Conservation (phyloP, 2,113 vertebrate species). For the Psilopsiagon aurifrons region DNA sequence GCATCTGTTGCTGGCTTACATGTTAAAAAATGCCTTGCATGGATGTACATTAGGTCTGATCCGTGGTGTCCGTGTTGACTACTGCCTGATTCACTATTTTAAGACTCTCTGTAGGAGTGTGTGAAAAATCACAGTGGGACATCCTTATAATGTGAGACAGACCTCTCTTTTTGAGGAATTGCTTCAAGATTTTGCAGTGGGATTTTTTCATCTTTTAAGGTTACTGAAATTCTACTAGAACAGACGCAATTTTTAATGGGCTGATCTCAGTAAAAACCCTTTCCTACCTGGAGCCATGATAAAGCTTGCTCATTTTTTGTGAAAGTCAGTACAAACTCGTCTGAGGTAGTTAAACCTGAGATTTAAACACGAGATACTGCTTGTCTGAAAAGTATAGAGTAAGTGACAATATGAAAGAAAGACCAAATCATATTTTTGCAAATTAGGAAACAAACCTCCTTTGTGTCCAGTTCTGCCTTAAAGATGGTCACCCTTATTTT, state of each 20-base stretch:
- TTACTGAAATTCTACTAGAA: background rate
- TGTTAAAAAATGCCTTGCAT: constrained; percentile 4
- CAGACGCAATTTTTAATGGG: background rate
- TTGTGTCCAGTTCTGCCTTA: background rate
- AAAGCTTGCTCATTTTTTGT: background rate
- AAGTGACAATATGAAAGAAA: background rate
- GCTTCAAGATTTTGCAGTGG: constrained; percentile 7
- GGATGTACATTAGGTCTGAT: background rate
- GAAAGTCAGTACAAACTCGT: background rate
- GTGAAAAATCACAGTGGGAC: constrained; percentile 4
- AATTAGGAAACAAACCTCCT: background rate
- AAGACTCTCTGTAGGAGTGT: background rate
- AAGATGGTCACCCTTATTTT: background rate
- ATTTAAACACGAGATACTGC: background rate
- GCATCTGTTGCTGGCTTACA: constrained; percentile 32
- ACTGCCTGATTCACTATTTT: background rate
- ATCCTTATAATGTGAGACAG: constrained; percentile 26
- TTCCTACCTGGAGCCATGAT: background rate
- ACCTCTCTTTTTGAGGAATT: constrained; percentile 16
- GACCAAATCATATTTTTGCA: background rate
- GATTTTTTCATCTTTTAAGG: background rate
- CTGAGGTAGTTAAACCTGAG: background rate
- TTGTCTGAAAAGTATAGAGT: background rate
- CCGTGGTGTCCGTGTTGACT: constrained; percentile 6
- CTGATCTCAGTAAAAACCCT: background rate